These are phyloP conservation scores for Nothoprocta pentlandii DNA, from an alignment of 2,113 vertebrate genomes.

Conservation along the genomic window DNA sequence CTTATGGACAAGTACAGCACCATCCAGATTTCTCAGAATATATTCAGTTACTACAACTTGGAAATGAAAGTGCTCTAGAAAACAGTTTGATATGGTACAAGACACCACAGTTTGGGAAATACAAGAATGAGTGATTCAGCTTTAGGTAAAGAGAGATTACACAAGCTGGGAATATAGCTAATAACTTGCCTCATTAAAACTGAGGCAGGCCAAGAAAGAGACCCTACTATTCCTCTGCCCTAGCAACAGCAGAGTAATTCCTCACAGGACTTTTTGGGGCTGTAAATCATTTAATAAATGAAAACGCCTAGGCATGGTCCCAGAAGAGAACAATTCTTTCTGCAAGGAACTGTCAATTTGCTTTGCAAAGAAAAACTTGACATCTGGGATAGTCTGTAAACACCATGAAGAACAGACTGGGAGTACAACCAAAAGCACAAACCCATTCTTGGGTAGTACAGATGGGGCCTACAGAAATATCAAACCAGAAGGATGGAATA, in stretches of 20 bases:
- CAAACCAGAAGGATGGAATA: background rate
- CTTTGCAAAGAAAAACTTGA: constrained; percentile 15
- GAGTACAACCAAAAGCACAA: constrained; percentile 56
- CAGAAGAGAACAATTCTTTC: constrained; percentile 27
- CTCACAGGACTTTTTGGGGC: background rate
- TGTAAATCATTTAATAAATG: constrained; percentile 38
- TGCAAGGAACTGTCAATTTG: background rate
- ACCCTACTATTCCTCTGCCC: background rate
- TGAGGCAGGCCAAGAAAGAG: background rate
- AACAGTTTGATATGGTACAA: background rate
- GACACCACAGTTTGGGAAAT: background rate
- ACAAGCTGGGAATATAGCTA: background rate
- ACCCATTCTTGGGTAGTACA: constrained; percentile 5
- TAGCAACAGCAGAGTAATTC: constrained; percentile 20
- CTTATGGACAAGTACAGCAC: background rate
- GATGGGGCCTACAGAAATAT: constrained; percentile 40
- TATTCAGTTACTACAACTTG: background rate
- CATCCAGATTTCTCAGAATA: background rate
- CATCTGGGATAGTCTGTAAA: constrained; percentile 38
- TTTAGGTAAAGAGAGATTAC: background rate
- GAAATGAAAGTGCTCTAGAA: background rate
- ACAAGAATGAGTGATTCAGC: background rate
- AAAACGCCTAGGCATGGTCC: background rate
- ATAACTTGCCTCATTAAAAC: background rate
- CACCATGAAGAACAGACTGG: constrained; percentile 33